A percentile compares a stretch with the other conserved stretches of the same genome.
Evolutionary conservation across 2,113 vertebrate species (phyloP).

Genomic region (Colinus virginianus): DNA sequence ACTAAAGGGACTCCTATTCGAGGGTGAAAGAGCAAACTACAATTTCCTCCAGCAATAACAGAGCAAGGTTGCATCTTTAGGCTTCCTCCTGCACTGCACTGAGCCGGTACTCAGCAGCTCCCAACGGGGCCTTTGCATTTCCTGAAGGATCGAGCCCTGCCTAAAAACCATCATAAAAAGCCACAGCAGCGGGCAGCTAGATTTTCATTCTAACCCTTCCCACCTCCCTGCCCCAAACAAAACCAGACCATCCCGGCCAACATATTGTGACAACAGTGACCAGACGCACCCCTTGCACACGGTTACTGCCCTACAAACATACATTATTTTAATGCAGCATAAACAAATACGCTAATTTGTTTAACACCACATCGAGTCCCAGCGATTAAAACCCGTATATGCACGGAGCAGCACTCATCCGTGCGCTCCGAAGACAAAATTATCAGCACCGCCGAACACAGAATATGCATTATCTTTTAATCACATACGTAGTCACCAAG

Average conservation of each 20-base stretch:
- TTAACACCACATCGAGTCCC: constrained; percentile 5
- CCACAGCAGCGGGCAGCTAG: not conserved
- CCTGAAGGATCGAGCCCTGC: not conserved
- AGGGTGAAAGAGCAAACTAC: not conserved
- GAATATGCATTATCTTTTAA: constrained; percentile 48
- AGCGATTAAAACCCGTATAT: constrained; percentile 6
- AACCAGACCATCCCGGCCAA: not conserved
- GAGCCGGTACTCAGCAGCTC: accelerated
- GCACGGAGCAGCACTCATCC: not conserved
- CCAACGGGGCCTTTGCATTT: not conserved
- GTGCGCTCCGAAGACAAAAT: constrained; percentile 33
- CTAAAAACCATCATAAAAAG: not conserved
- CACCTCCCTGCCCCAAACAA: not conserved
- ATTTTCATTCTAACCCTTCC: constrained; percentile 1
- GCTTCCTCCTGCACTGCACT: not conserved
- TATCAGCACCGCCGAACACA: constrained; percentile 45
- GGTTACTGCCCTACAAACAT: constrained; percentile 37
- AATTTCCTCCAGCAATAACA: not conserved
- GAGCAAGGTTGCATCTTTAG: not conserved
- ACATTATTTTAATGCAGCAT: constrained; percentile 46
- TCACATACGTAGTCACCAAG: constrained; percentile 39
- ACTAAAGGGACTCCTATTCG: not conserved
- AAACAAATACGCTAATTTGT: constrained; percentile 46
- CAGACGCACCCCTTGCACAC: not conserved
- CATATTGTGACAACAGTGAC: not conserved